These are phyloP conservation scores for Anableps anableps DNA, from an alignment of 2,797 vertebrate species.

Conservation along the genomic window DNA sequence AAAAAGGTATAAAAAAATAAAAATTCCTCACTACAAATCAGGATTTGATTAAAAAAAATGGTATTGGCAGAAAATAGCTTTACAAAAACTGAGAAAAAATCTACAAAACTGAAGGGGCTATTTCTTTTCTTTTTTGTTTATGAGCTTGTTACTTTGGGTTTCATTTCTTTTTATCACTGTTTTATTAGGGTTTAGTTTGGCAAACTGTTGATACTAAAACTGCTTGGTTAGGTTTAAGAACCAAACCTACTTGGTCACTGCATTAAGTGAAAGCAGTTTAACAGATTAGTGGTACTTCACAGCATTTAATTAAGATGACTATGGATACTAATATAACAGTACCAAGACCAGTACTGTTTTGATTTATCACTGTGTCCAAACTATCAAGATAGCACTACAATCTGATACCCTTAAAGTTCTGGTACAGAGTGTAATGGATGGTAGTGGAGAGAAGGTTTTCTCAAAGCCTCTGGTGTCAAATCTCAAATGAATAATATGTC, in stretches of 20 bases:
- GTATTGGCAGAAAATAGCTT: background rate
- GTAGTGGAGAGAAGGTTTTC: background rate
- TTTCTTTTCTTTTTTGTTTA: background rate
- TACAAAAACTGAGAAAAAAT: background rate
- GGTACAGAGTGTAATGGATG: background rate
- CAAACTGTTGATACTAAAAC: background rate
- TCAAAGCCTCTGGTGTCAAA: background rate
- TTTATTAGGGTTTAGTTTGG: background rate
- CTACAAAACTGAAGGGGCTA: background rate
- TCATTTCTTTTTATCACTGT: background rate
- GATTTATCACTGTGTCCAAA: background rate
- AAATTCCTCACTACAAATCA: background rate
- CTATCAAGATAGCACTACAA: background rate
- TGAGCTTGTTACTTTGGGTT: background rate
- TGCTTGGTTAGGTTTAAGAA: background rate
- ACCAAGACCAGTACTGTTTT: background rate
- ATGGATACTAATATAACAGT: background rate
- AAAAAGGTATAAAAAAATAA: background rate
- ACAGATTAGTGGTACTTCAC: background rate
- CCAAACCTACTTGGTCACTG: background rate
- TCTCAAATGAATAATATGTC: slow-evolving; percentile 11
- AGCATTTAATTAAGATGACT: background rate
- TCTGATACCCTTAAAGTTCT: background rate
- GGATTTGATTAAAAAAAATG: background rate
- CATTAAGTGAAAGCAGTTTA: background rate